phyloP scores from a whole-genome alignment of 2,888 invertebrate species.

The Apodemia mormo region DNA sequence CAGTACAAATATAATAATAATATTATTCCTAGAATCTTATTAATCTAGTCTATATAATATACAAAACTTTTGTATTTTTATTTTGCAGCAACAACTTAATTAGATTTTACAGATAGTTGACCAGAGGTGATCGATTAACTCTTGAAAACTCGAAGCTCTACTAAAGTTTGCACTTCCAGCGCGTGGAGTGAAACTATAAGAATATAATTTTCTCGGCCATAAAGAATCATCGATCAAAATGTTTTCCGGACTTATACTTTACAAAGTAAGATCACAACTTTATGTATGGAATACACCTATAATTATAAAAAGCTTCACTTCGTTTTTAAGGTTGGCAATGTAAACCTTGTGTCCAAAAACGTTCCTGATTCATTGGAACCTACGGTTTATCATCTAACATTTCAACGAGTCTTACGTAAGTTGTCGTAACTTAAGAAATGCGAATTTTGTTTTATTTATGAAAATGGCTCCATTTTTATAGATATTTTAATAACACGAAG shows the following conservation, averaged over 20 bases:
- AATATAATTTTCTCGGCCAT: conserved; percentile 51
- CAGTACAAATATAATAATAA: no score
- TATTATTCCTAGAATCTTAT: no score
- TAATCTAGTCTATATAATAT: not conserved
- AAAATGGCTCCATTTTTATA: no score
- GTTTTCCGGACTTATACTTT: conserved; percentile 41
- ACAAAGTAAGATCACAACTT: conserved; percentile 22
- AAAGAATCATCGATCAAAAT: conserved; percentile 70
- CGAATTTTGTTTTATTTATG: no score
- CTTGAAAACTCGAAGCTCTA: conserved; percentile 60
- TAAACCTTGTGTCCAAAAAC: not conserved
- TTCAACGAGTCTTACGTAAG: no score
- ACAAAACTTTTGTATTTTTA: not conserved
- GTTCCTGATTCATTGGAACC: no score
- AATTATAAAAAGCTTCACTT: no score
- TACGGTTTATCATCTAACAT: no score
- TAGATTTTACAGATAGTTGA: conserved; percentile 58
- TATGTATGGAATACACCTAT: not conserved
- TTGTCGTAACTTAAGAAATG: no score
- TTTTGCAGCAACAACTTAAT: conserved; percentile 28
- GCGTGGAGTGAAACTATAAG: conserved; percentile 60
- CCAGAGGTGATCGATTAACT: conserved; percentile 69
- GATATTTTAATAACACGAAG: no score
- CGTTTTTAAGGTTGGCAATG: not conserved
- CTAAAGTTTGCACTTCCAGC: conserved; percentile 61